Percentiles rank a stretch among this genome's conserved stretches.
Conservation (phyloP, 2,113 vertebrate species). For the Sceloporus tristichus region DNA sequence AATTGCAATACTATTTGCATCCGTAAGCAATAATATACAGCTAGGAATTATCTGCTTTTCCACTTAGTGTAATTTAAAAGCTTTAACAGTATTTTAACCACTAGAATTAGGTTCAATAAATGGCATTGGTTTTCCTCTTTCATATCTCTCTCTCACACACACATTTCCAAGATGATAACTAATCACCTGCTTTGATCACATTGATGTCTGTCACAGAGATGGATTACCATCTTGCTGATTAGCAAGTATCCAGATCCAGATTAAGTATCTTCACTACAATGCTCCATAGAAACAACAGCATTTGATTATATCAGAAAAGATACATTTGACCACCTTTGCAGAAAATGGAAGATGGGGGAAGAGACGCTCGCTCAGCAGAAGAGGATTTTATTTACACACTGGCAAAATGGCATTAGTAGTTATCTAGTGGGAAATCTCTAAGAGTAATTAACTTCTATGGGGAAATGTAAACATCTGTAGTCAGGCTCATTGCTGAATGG, state of each 20-base stretch:
- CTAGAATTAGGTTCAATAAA: background rate
- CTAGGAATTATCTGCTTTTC: background rate
- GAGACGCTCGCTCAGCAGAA: slow-evolving; percentile 1
- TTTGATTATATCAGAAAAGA: background rate
- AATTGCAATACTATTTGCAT: background rate
- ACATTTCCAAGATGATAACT: background rate
- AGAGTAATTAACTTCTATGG: background rate
- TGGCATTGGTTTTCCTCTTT: background rate
- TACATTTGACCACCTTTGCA: background rate
- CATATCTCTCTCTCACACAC: background rate
- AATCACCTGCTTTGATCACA: slow-evolving; percentile 6
- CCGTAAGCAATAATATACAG: background rate
- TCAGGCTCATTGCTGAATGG: background rate
- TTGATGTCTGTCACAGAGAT: background rate
- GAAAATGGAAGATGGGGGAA: background rate
- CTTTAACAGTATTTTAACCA: background rate
- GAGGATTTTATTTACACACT: background rate
- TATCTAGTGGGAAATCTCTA: background rate
- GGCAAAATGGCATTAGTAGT: background rate
- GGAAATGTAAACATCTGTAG: background rate
- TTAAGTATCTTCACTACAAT: background rate
- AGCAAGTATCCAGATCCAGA: background rate
- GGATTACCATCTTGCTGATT: background rate
- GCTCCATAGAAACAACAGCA: background rate
- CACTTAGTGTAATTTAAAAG: slow-evolving; percentile 12